Conservation (phyloP, 2,797 vertebrate species). For the Ambastaia sidthimunki region DNA sequence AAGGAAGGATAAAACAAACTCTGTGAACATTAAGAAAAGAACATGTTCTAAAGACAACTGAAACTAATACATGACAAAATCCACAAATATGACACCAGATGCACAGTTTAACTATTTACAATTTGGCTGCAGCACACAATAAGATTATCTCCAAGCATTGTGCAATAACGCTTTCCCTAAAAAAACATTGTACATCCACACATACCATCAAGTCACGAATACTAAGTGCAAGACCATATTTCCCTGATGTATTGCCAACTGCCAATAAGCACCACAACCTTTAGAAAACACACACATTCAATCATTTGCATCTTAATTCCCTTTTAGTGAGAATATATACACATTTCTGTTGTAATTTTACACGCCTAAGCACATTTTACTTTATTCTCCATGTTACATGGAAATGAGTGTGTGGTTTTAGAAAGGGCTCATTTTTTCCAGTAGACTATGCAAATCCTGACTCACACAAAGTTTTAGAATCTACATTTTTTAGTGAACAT, state of each 20-base stretch:
- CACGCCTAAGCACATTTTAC: neutral
- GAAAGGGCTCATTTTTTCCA: slow-evolving; percentile 18
- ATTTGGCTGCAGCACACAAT: slow-evolving; percentile 68
- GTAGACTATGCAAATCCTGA: slow-evolving; percentile 31
- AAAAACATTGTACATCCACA: slow-evolving; percentile 51
- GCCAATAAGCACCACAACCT: slow-evolving; percentile 39
- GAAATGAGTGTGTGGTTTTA: slow-evolving; percentile 10
- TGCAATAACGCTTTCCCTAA: slow-evolving; percentile 47
- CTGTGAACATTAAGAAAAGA: neutral
- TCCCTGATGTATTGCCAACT: slow-evolving; percentile 53
- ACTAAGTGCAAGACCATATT: slow-evolving; percentile 47
- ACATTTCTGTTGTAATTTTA: neutral
- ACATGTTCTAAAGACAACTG: slow-evolving; percentile 20
- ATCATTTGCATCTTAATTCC: slow-evolving; percentile 10
- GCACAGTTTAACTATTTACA: slow-evolving; percentile 61
- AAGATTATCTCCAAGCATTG: slow-evolving; percentile 60
- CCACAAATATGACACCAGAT: slow-evolving; percentile 69
- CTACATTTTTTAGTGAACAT: neutral
- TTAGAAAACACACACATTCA: slow-evolving; percentile 38
- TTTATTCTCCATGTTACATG: neutral
- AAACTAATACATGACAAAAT: slow-evolving; percentile 26
- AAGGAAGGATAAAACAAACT: slow-evolving; percentile 28
- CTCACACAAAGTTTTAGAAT: slow-evolving; percentile 1
- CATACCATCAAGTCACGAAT: slow-evolving; percentile 46
- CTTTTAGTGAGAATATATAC: slow-evolving; percentile 9